Conservation (phyloP, 1,140 invertebrate species). For the Oryzaephilus surinamensis region DNA sequence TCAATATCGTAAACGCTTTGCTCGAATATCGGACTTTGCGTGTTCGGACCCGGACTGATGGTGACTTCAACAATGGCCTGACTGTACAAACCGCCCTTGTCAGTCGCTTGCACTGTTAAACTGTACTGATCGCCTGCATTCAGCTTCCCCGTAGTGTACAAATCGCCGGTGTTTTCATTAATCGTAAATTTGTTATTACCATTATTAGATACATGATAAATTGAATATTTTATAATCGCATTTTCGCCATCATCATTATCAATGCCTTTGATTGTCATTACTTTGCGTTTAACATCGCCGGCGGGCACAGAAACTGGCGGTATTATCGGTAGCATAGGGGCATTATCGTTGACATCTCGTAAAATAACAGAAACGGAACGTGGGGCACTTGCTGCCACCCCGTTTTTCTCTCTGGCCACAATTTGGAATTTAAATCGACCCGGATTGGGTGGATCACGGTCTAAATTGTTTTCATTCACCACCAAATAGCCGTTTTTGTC, state of each 20-base stretch:
- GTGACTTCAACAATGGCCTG: conserved; percentile 78
- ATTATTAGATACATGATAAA: conserved; percentile 84
- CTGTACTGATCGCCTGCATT: conserved; percentile 81
- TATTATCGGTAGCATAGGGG: conserved; percentile 63
- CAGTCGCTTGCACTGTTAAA: conserved; percentile 71
- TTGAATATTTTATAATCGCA: conserved; percentile 65
- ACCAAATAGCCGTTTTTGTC: conserved; percentile 60
- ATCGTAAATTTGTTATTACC: conserved; percentile 77
- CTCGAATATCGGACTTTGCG: conserved; percentile 68
- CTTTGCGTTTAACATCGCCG: conserved; percentile 60
- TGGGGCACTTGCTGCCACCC: conserved; percentile 68
- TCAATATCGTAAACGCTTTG: conserved; percentile 72
- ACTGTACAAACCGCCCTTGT: conserved; percentile 56
- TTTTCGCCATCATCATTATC: conserved; percentile 80
- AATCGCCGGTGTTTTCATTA: conserved; percentile 63
- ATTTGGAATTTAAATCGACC: conserved; percentile 71
- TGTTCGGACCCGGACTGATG: conserved; percentile 73
- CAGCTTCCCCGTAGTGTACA: conserved; percentile 65
- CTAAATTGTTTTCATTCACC: conserved; percentile 72
- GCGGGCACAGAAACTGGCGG: conserved; percentile 69
- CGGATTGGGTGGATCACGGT: conserved; percentile 77
- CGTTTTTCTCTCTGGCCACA: conserved; percentile 68
- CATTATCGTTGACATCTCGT: conserved; percentile 77
- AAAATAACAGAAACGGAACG: conserved; percentile 65
- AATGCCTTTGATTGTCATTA: conserved; percentile 68